These are phyloP conservation scores for Achroia grisella DNA, from an alignment of 1,140 invertebrate genomes.

Conservation along the genomic window DNA sequence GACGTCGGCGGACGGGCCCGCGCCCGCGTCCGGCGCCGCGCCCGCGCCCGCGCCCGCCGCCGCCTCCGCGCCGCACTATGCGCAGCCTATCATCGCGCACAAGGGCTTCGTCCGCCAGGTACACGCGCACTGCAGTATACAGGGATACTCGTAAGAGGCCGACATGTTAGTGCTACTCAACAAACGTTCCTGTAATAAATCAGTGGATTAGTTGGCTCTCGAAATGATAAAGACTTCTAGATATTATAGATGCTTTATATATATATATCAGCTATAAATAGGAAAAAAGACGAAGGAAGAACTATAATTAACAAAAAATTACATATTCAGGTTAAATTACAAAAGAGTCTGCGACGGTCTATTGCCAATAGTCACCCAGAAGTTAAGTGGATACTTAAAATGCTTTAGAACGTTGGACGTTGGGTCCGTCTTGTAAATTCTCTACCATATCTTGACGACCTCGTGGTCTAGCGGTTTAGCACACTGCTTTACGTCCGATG, in stretches of 20 bases:
- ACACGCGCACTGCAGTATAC: neutral
- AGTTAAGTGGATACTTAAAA: too few species aligned
- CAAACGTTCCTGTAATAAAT: neutral
- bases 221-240: neutral
- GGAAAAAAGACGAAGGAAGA: too few species aligned
- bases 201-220: neutral
- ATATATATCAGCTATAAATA: too few species aligned
- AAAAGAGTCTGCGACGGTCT: too few species aligned
- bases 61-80: constrained; percentile 74
- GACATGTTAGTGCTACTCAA: neutral
- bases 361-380: too few species aligned
- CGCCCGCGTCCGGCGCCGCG: constrained; percentile 48
- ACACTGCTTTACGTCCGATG: too few species aligned
- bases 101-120: constrained; percentile 75
- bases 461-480: too few species aligned
- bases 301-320: too few species aligned
- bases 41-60: constrained; percentile 39
- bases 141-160: neutral
- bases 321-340: too few species aligned
- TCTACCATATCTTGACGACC: too few species aligned
- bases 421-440: too few species aligned
- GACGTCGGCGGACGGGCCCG: constrained; percentile 32
- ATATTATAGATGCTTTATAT: neutral
- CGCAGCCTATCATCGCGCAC: constrained; percentile 78
- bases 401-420: too few species aligned